A percentile compares a stretch with the other conserved stretches of the same genome.
phyloP scores from a whole-genome alignment of 2,797 vertebrate genomes.

The Tadarida brasiliensis region DNA sequence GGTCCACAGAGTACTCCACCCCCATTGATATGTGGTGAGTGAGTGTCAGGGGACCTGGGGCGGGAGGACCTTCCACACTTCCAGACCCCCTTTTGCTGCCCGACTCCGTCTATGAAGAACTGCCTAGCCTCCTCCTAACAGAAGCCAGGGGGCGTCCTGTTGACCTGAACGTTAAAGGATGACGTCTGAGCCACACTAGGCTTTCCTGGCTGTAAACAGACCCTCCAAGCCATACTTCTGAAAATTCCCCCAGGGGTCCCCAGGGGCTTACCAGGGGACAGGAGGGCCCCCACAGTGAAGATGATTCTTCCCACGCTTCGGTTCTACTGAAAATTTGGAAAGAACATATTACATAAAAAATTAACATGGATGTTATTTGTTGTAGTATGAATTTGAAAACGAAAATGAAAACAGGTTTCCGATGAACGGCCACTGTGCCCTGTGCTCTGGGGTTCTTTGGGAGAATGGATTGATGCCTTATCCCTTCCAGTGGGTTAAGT shows the following conservation, averaged over 20 bases:
- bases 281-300: neutral
- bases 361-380: neutral
- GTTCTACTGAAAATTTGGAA: neutral
- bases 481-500: neutral
- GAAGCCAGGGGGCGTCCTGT: neutral
- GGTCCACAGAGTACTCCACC: constrained; percentile 97
- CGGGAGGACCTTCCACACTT: neutral
- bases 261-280: neutral
- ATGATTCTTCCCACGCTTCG: neutral
- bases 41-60: fast-evolving
- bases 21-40: constrained; percentile 98
- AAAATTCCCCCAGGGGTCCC: too few relatives aligned
- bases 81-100: neutral
- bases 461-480: neutral
- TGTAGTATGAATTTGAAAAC: neutral
- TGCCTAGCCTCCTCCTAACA: neutral
- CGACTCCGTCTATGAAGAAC: neutral
- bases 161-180: neutral
- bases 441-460: neutral
- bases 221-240: neutral
- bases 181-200: neutral
- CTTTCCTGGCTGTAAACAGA: neutral
- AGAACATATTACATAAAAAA: neutral
- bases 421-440: neutral
- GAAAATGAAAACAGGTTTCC: neutral